A percentile compares a stretch with the other conserved stretches of the same genome.
Evolutionary conservation across 2,113 vertebrate genomes (phyloP).

Genomic region (Heloderma charlesbogerti): DNA sequence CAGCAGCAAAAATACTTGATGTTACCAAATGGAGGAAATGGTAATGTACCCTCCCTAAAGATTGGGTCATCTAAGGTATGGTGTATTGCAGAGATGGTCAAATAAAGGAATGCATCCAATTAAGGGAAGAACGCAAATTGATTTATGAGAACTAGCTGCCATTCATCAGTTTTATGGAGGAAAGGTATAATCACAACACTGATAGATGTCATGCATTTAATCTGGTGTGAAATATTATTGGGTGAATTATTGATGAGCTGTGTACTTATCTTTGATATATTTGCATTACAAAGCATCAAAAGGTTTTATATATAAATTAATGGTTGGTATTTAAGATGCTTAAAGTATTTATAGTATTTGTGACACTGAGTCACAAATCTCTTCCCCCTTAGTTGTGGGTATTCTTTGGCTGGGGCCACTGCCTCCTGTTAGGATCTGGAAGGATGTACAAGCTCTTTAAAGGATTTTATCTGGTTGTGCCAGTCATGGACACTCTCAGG

Average conservation of each 20-base stretch:
- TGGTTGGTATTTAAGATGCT: not conserved
- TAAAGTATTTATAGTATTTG: not conserved
- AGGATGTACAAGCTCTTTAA: too few species aligned
- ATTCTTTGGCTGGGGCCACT: too few species aligned
- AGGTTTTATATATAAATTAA: not conserved
- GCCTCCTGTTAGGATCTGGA: too few species aligned
- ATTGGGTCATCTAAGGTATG: not conserved
- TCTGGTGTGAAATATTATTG: not conserved
- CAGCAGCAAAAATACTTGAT: not conserved
- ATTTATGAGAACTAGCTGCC: not conserved
- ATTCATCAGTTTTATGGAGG: not conserved
- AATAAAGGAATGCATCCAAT: not conserved
- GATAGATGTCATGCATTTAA: not conserved
- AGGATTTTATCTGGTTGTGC: too few species aligned
- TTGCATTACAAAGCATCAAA: not conserved
- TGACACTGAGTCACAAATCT: not conserved
- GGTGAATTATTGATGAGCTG: not conserved
- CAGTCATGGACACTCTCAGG: too few species aligned
- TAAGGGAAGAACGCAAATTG: not conserved
- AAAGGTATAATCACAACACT: not conserved
- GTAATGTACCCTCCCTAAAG: not conserved
- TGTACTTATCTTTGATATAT: not conserved
- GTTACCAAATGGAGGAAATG: not conserved
- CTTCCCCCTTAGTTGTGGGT: too few species aligned
- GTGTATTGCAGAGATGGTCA: not conserved